These are phyloP conservation scores for Gibbula magus DNA, from an alignment of 2,888 invertebrate genomes.

Conservation along the genomic window DNA sequence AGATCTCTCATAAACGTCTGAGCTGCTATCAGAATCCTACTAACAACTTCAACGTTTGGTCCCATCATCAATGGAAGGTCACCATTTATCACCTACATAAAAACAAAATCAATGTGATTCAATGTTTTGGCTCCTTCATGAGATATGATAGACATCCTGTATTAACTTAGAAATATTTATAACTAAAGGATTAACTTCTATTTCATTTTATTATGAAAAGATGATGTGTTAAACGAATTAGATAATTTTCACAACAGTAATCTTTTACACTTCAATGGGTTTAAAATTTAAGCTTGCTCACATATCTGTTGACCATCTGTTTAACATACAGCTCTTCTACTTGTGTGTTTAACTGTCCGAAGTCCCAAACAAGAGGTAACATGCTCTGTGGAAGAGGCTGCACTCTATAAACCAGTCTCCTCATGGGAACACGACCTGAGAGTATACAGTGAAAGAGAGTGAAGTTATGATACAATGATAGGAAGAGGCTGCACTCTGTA, in stretches of 20 bases:
- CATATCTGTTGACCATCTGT: slow-evolving; percentile 67
- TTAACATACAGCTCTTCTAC: slow-evolving; percentile 68
- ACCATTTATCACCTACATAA: neutral
- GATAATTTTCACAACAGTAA: neutral
- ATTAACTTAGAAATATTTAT: too few species aligned
- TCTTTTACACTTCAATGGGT: too few species aligned
- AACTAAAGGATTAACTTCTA: too few species aligned
- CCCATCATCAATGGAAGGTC: neutral
- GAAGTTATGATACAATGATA: neutral
- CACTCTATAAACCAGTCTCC: slow-evolving; percentile 71
- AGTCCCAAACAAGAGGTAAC: slow-evolving; percentile 73
- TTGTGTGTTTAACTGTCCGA: slow-evolving; percentile 65
- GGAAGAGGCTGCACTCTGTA: slow-evolving; percentile 72
- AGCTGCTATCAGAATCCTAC: slow-evolving; percentile 53
- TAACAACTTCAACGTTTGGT: slow-evolving; percentile 44
- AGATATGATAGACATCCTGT: too few species aligned
- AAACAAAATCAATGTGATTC: neutral
- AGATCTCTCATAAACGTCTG: slow-evolving; percentile 65
- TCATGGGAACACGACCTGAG: slow-evolving; percentile 67
- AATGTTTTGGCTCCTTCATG: too few species aligned
- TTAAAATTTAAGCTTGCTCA: slow-evolving; percentile 33
- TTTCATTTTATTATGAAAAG: too few species aligned
- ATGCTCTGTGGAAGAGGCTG: slow-evolving; percentile 71
- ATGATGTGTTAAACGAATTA: too few species aligned
- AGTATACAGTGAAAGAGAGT: neutral